Evolutionary conservation across 2,113 vertebrate species (phyloP).

Genomic region (Brachyistius frenatus): DNA sequence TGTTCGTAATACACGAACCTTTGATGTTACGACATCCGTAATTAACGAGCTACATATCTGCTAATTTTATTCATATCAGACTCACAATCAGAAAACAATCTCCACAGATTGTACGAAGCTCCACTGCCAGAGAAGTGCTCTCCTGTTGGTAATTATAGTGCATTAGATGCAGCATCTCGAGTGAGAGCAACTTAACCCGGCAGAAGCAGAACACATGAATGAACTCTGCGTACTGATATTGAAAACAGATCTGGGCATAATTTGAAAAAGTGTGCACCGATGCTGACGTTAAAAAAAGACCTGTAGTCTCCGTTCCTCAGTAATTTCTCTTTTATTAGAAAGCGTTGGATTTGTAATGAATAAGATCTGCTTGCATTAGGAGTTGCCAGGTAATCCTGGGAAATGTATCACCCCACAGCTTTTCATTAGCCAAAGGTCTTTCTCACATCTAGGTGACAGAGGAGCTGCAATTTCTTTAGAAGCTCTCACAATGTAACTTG

Average conservation of each 20-base stretch:
- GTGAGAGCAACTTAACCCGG: slow-evolving; percentile 23
- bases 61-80: slow-evolving; percentile 24
- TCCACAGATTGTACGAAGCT: background rate
- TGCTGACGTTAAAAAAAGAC: slow-evolving; percentile 12
- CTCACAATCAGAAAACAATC: slow-evolving; percentile 10
- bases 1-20: background rate
- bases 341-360: slow-evolving; percentile 27
- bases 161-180: background rate
- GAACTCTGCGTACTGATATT: background rate
- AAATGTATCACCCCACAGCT: slow-evolving; percentile 21
- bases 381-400: slow-evolving; percentile 26
- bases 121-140: background rate
- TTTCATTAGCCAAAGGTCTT: slow-evolving; percentile 34
- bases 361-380: slow-evolving; percentile 4
- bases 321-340: slow-evolving; percentile 29
- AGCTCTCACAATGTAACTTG: background rate
- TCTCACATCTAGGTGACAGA: slow-evolving; percentile 29
- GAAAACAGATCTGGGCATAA: slow-evolving; percentile 13
- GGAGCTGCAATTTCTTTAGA: background rate
- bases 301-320: slow-evolving; percentile 6
- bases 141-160: slow-evolving; percentile 28
- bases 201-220: slow-evolving; percentile 19
- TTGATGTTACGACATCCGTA: background rate
- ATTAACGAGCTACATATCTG: slow-evolving; percentile 10
- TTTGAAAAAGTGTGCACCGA: slow-evolving; percentile 12